Evolutionary conservation across 1,140 invertebrate species (phyloP).

Genomic region (Asobara japonica): DNA sequence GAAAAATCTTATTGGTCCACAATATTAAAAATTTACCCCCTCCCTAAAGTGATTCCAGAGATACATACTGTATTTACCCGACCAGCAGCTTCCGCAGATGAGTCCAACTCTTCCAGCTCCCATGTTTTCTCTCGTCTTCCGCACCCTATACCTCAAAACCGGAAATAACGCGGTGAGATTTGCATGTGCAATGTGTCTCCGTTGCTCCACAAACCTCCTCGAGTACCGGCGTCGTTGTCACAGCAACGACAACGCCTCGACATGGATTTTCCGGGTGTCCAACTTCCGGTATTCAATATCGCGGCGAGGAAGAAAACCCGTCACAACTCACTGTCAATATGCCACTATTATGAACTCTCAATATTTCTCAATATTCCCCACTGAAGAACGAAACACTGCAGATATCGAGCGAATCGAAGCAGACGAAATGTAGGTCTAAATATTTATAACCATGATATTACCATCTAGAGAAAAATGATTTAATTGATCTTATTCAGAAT

Average conservation of each 20-base stretch:
- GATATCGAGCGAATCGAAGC: too few species aligned
- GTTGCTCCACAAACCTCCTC: neutral
- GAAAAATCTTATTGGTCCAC: too few species aligned
- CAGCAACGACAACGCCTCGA: neutral
- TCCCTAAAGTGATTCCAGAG: neutral
- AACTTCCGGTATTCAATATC: slow-evolving; percentile 24
- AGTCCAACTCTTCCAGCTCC: slow-evolving; percentile 58
- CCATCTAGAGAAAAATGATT: too few species aligned
- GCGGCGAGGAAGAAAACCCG: neutral
- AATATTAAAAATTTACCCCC: neutral
- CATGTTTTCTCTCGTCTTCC: slow-evolving; percentile 42
- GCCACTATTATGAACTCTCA: neutral
- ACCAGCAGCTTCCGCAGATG: slow-evolving; percentile 63
- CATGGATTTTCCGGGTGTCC: slow-evolving; percentile 7
- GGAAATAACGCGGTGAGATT: neutral
- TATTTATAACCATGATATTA: too few species aligned
- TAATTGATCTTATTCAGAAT: too few species aligned
- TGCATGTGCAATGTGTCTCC: neutral
- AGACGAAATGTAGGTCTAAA: too few species aligned
- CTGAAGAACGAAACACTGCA: neutral
- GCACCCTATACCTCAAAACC: neutral
- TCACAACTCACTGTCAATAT: neutral
- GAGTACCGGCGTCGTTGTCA: neutral
- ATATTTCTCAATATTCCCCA: neutral
- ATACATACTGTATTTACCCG: slow-evolving; percentile 62